These are phyloP conservation scores for Agonopterix subpropinquella DNA, from an alignment of 2,888 invertebrate genomes.

Conservation along the genomic window DNA sequence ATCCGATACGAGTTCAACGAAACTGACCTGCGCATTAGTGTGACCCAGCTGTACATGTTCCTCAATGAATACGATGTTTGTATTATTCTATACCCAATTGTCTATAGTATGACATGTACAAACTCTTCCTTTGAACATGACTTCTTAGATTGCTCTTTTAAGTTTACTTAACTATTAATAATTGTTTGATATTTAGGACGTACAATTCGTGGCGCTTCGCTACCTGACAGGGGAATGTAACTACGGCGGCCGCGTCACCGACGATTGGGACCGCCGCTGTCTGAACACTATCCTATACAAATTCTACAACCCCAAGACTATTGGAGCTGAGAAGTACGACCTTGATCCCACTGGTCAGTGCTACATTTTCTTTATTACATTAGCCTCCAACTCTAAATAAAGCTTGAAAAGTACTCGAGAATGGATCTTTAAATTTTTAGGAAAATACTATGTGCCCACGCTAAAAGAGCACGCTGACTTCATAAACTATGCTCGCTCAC, in stretches of 20 bases:
- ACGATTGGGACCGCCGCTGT: constrained; percentile 94
- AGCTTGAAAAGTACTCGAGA: no score
- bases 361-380: no score
- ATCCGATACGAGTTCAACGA: constrained; percentile 97
- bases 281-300: constrained; percentile 87
- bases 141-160: no score
- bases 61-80: constrained; percentile 84
- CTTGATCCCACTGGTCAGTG: constrained; percentile 78
- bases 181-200: constrained; percentile 77
- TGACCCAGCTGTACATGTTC: constrained; percentile 92
- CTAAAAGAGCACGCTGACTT: constrained; percentile 84
- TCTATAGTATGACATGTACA: no score
- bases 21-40: constrained; percentile 92
- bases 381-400: no score
- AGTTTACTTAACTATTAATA: no score
- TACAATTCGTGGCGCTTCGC: constrained; percentile 89
- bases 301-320: constrained; percentile 84
- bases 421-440: constrained; percentile 33
- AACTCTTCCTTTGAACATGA: no score
- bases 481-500: constrained; percentile 77
- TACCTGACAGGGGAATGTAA: constrained; percentile 97
- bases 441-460: constrained; percentile 82
- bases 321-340: constrained; percentile 78
- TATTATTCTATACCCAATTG: neutral
- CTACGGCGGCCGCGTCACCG: constrained; percentile 97